Percentiles rank a stretch among this genome's conserved stretches.
Evolutionary conservation across 2,797 vertebrate species (phyloP).

Genomic region (Hoplostethus atlanticus): DNA sequence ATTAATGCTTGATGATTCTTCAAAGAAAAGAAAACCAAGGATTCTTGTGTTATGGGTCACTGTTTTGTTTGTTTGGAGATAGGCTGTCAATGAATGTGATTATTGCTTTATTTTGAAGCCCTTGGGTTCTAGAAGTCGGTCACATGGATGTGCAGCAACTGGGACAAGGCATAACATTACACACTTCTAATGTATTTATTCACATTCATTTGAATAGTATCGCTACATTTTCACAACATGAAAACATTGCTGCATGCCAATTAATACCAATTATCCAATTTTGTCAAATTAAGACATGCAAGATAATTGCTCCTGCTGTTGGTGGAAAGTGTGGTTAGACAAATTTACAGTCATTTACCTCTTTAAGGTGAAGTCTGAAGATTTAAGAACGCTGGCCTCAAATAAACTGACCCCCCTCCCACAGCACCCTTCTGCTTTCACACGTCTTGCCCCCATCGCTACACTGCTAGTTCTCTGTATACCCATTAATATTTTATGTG

Average conservation of each 20-base stretch:
- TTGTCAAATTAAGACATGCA: slow-evolving; percentile 35
- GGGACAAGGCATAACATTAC: slow-evolving; percentile 59
- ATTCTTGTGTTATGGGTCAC: slow-evolving; percentile 35
- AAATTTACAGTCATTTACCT: slow-evolving; percentile 22
- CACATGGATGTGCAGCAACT: slow-evolving; percentile 57
- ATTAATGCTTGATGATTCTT: not conserved
- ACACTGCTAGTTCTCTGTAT: slow-evolving; percentile 87
- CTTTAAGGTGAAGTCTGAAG: slow-evolving; percentile 21
- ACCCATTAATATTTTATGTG: slow-evolving; percentile 96
- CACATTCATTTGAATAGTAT: slow-evolving; percentile 70
- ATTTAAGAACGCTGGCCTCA: slow-evolving; percentile 39
- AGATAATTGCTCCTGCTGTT: slow-evolving; percentile 35
- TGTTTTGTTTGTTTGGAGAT: slow-evolving; percentile 56
- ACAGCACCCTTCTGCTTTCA: slow-evolving; percentile 46
- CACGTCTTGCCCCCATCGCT: slow-evolving; percentile 59
- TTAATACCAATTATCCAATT: slow-evolving; percentile 58
- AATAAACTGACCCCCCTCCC: slow-evolving; percentile 57
- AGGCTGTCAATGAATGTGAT: slow-evolving; percentile 42
- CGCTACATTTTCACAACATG: slow-evolving; percentile 38
- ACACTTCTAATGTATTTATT: slow-evolving; percentile 66
- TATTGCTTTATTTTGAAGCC: slow-evolving; percentile 51
- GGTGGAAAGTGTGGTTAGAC: slow-evolving; percentile 8
- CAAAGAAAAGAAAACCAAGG: not conserved
- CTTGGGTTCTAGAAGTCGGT: slow-evolving; percentile 68
- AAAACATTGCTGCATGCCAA: slow-evolving; percentile 56